Evolutionary conservation across 2,797 vertebrate genomes (phyloP).

Genomic region (Chlorospingus flavigularis): DNA sequence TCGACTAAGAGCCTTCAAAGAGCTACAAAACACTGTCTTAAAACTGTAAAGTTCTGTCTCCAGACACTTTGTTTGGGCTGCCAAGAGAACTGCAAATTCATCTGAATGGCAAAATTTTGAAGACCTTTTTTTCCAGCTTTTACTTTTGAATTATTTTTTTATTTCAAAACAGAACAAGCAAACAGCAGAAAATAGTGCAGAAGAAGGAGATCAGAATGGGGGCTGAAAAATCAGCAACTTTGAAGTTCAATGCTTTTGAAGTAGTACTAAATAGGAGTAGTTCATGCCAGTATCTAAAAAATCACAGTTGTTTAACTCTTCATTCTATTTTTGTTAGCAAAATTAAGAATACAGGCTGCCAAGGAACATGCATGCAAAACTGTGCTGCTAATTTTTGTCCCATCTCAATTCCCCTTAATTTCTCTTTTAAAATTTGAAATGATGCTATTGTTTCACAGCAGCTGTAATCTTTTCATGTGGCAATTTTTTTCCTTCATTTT

Average conservation of each 20-base stretch:
- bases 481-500: neutral
- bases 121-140: neutral
- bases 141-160: neutral
- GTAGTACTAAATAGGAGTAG: neutral
- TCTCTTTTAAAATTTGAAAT: neutral
- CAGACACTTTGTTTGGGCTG: neutral
- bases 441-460: neutral
- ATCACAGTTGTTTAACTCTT: neutral
- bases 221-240: neutral
- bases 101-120: neutral
- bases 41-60: neutral
- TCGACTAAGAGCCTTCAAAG: neutral
- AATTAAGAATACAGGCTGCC: neutral
- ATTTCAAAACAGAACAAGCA: neutral
- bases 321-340: neutral
- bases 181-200: neutral
- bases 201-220: neutral
- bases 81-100: neutral
- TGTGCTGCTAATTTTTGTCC: neutral
- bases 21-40: neutral
- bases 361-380: neutral
- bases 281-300: neutral
- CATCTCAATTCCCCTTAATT: neutral
- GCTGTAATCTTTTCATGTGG: neutral
- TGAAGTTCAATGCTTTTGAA: constrained; percentile 16